Evolutionary conservation across 2,113 vertebrate species (phyloP), one percentile per base, ranked within the genome.

Genomic region (Dipodomys stephensi): DNA sequence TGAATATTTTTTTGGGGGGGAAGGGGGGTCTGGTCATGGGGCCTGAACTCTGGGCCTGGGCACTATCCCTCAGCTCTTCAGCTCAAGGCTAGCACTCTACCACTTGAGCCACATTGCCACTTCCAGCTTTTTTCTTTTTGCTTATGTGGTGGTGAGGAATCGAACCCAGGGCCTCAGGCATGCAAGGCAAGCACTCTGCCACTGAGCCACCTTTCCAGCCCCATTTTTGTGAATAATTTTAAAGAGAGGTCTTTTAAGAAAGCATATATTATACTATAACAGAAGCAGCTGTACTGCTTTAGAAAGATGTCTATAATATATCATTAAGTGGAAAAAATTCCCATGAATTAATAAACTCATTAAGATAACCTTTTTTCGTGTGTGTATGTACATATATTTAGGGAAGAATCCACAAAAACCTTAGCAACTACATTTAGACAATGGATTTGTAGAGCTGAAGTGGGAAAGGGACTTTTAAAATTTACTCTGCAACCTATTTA

Each of bases 241-340:
- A 94, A 90, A 19, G 83, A 87, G 67, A 71, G 28, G 3, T 62
- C 86, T 82, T 72, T 82, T 69, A 80, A 83, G 69, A 85, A 87
- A 92, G 25, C 4, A 90, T 22, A 88, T 8, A 30, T 15, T 78
- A 12, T 20, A 85, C 57, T 67, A 87, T 0, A 87, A 35, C 32
- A 84, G 74, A 83, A 84, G 69, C 4, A 89, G 64, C 65, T 81
- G 12, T 7, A 49, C 15, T 82, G 25, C 27, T 39, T 79, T 57
- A 2, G 30, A 65, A 71, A 91, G 35, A 86, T 83, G 35, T 83
- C 25, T 60, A 96, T 49, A 35, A 72, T 44, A 22, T 22, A 82
- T 46, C 1, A 0, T 79, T 81, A 87, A 84, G 62, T 64, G 16
- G 32, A 79, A 89, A 85, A 82, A 68, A 53, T 44, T 7, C 53